Percentiles rank a stretch among this genome's conserved stretches.
Evolutionary conservation across 2,797 vertebrate genomes (phyloP).

Genomic region (Micromesistius poutassou): DNA sequence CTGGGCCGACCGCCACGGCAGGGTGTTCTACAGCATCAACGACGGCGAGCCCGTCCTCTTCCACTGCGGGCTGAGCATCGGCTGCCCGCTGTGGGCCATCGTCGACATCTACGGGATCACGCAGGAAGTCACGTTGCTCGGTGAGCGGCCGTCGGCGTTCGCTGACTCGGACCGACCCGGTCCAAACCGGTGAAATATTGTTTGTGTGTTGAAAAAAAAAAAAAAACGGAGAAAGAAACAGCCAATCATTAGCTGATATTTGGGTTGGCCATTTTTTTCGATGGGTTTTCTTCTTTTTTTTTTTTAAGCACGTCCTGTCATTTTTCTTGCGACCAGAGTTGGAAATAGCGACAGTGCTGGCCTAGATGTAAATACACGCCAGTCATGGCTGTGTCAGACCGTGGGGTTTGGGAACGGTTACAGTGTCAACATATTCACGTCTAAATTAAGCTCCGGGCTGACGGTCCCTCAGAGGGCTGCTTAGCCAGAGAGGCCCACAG

Average conservation of each 20-base stretch:
- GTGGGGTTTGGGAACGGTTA: slow-evolving; percentile 40
- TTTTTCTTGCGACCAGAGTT: too few relatives aligned
- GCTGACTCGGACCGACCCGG: not conserved
- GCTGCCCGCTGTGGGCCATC: slow-evolving; percentile 94
- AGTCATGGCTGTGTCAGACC: slow-evolving; percentile 26
- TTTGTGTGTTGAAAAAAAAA: not conserved
- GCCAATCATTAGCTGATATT: not conserved
- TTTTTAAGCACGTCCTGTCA: too few relatives aligned
- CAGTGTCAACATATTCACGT: slow-evolving; percentile 46
- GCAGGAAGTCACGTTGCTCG: slow-evolving; percentile 93
- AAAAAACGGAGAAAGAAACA: too few relatives aligned
- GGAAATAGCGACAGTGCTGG: too few relatives aligned
- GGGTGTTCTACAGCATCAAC: slow-evolving; percentile 97
- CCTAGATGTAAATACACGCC: slow-evolving; percentile 7
- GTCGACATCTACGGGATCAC: slow-evolving; percentile 98
- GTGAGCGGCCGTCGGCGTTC: slow-evolving; percentile 65
- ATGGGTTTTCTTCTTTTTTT: too few relatives aligned
- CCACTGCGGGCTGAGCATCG: slow-evolving; percentile 94
- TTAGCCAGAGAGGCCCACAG: slow-evolving; percentile 30
- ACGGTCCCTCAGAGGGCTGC: slow-evolving; percentile 43
- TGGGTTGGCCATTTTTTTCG: not conserved
- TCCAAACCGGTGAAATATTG: not conserved
- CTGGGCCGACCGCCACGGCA: slow-evolving; percentile 94
- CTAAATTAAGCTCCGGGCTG: slow-evolving; percentile 52
- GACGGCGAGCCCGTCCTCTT: slow-evolving; percentile 94